These are phyloP conservation scores for Pogona vitticeps DNA, from an alignment of 2,113 vertebrate species.

Conservation along the genomic window DNA sequence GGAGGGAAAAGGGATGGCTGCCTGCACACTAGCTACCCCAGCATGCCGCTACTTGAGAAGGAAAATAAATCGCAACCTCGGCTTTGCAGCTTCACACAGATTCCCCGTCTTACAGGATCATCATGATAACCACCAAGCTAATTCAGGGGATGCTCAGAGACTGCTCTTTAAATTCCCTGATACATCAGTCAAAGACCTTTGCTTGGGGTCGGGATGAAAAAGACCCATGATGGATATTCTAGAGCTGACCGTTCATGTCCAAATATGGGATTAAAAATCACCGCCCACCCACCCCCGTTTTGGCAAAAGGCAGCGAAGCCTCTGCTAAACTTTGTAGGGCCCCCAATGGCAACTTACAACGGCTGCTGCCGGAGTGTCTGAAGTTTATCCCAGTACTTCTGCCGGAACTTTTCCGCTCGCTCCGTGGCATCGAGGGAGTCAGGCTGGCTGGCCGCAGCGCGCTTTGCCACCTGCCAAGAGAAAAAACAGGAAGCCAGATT, in stretches of 20 bases:
- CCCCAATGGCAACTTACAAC: slow-evolving; percentile 80
- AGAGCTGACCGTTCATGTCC: too few species aligned
- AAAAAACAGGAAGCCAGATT: background rate
- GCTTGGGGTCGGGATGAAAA: too few species aligned
- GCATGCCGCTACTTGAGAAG: too few species aligned
- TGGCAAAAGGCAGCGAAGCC: background rate
- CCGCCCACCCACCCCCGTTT: too few species aligned
- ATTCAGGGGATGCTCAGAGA: too few species aligned
- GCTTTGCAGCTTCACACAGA: background rate
- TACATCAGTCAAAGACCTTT: too few species aligned
- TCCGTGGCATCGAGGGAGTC: slow-evolving; percentile 81
- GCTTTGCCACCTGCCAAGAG: slow-evolving; percentile 88
- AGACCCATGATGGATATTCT: too few species aligned
- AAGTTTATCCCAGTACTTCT: slow-evolving; percentile 95
- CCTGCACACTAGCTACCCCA: background rate
- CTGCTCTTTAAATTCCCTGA: too few species aligned
- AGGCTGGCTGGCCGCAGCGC: slow-evolving; percentile 92
- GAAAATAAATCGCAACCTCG: too few species aligned
- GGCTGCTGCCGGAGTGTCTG: slow-evolving; percentile 94
- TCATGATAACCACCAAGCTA: too few species aligned
- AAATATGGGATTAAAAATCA: too few species aligned
- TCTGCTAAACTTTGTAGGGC: too few species aligned
- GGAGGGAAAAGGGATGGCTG: background rate
- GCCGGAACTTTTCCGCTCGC: slow-evolving; percentile 92
- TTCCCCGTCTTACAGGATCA: background rate